Conservation (phyloP, 2,888 invertebrate genomes). For the Spialia ferax region DNA sequence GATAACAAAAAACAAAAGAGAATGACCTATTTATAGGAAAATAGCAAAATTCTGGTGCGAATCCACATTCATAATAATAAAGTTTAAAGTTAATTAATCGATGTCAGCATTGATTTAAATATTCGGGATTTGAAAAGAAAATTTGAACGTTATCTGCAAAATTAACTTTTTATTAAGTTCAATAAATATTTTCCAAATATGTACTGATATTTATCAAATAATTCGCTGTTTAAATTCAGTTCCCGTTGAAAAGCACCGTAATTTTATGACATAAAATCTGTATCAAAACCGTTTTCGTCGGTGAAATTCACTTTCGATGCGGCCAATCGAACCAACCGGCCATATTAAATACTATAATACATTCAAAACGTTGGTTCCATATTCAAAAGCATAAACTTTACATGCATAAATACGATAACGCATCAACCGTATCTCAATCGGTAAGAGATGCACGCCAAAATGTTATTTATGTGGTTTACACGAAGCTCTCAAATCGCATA, state of each 20-base stretch:
- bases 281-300: constrained; percentile 19
- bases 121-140: not conserved
- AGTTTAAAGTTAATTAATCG: no score
- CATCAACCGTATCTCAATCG: constrained; percentile 29
- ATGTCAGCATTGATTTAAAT: no score
- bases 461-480: constrained; percentile 38
- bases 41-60: no score
- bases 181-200: not conserved
- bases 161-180: not conserved
- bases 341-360: constrained; percentile 36
- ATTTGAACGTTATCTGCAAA: not conserved
- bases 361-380: constrained; percentile 40
- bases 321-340: constrained; percentile 20
- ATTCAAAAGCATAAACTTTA: constrained; percentile 41
- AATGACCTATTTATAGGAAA: no score
- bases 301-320: constrained; percentile 20
- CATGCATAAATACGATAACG: constrained; percentile 39
- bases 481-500: constrained; percentile 35
- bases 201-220: no score
- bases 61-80: no score
- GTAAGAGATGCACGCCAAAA: constrained; percentile 31
- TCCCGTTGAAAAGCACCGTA: not conserved
- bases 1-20: no score
- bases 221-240: not conserved
- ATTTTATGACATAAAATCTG: constrained; percentile 14